These are phyloP conservation scores for Lepeophtheirus nordmannii DNA, from an alignment of 2,888 invertebrate species.

Conservation along the genomic window DNA sequence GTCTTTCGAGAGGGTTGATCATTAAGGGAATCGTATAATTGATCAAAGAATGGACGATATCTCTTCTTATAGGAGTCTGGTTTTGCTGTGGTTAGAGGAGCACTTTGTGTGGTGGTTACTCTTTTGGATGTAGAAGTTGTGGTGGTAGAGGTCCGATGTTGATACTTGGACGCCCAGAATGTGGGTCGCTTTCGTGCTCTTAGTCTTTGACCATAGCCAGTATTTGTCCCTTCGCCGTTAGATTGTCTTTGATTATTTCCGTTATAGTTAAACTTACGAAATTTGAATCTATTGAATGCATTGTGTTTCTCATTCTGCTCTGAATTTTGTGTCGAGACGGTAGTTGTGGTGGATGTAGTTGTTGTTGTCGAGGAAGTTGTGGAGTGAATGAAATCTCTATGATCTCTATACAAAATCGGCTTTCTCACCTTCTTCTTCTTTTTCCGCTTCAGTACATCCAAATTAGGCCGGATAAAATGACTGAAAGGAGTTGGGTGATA, in stretches of 20 bases:
- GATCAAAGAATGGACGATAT: conserved; percentile 23
- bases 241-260: neutral
- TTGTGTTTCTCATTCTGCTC: neutral
- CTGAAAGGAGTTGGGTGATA: neutral
- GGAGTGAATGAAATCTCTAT: neutral
- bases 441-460: neutral
- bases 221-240: neutral
- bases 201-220: conserved; percentile 12
- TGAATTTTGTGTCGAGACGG: neutral
- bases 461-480: neutral
- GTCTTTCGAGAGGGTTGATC: too few species aligned
- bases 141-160: neutral
- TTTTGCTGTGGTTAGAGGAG: neutral
- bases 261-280: neutral
- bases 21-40: conserved; percentile 6
- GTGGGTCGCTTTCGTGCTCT: conserved; percentile 7
- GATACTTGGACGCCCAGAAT: conserved; percentile 2
- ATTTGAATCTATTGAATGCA: neutral
- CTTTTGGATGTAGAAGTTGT: neutral
- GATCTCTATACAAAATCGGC: neutral
- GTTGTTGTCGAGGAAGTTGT: neutral
- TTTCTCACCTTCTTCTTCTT: neutral
- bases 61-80: conserved; percentile 10
- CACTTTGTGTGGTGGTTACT: neutral
- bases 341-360: neutral